These are phyloP conservation scores for Liodrosophila aerea DNA, from an alignment of 2,888 invertebrate genomes.

Conservation along the genomic window DNA sequence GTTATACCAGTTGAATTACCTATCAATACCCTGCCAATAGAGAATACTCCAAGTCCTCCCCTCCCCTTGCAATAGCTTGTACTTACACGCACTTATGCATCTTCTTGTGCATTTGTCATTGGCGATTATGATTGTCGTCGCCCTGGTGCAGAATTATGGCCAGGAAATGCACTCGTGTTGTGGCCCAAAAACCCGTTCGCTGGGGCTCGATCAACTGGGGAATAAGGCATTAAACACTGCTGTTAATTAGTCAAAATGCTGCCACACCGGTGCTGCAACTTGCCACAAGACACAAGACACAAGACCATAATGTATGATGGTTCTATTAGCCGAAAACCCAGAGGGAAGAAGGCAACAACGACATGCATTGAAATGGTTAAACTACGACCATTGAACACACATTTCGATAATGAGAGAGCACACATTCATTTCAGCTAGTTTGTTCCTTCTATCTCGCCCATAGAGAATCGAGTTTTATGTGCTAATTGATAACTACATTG, in stretches of 20 bases:
- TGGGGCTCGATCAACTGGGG: constrained; percentile 2
- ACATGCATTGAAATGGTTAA: no score
- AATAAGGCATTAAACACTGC: constrained; percentile 56
- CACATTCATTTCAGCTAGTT: no score
- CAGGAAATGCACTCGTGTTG: constrained; percentile 57
- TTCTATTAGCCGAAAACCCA: constrained; percentile 52
- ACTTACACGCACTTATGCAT: constrained; percentile 11
- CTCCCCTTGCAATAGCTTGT: constrained; percentile 5
- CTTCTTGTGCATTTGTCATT: constrained; percentile 61
- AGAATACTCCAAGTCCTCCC: not conserved
- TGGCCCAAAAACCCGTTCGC: constrained; percentile 35
- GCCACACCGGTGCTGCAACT: constrained; percentile 63
- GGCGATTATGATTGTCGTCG: constrained; percentile 72
- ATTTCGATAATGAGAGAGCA: no score
- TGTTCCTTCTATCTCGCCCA: no score
- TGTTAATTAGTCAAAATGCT: constrained; percentile 76
- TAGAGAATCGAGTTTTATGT: no score
- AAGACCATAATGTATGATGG: constrained; percentile 33
- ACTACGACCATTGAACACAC: not conserved
- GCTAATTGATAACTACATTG: constrained; percentile 6
- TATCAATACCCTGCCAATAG: not conserved
- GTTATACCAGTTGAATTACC: constrained; percentile 31
- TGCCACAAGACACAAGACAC: constrained; percentile 18
- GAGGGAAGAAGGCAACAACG: no score
- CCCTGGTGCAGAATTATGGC: constrained; percentile 54